phyloP scores from a whole-genome alignment of 2,113 vertebrate species.

The Toxotes jaculatrix region DNA sequence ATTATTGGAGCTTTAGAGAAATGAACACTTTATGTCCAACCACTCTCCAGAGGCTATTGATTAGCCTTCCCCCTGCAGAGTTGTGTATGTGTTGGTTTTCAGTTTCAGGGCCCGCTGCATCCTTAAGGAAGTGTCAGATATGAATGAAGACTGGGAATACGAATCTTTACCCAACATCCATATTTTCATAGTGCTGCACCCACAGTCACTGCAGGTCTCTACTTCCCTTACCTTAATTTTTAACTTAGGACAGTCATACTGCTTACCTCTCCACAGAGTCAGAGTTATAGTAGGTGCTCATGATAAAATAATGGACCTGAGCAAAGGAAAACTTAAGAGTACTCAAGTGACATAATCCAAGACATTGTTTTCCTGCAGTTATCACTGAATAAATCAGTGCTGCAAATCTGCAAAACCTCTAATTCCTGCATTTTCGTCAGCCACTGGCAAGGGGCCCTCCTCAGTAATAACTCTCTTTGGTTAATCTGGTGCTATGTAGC shows the following conservation, averaged over 20 bases:
- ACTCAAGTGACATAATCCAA: too few relatives aligned
- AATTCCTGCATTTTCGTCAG: not conserved
- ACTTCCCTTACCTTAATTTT: not conserved
- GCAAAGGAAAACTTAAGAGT: not conserved
- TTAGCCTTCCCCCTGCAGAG: slow-evolving; percentile 33
- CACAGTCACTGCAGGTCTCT: not conserved
- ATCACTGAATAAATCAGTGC: not conserved
- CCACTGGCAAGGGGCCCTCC: slow-evolving; percentile 1
- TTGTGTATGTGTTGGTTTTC: slow-evolving; percentile 30
- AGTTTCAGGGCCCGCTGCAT: slow-evolving; percentile 19
- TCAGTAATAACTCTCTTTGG: slow-evolving; percentile 19
- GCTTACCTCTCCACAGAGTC: not conserved
- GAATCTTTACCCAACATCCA: not conserved
- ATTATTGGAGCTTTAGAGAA: slow-evolving; percentile 68
- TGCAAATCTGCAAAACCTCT: not conserved
- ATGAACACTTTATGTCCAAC: slow-evolving; percentile 60
- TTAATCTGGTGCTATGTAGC: not conserved
- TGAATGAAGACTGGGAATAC: slow-evolving; percentile 17
- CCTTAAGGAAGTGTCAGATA: slow-evolving; percentile 19
- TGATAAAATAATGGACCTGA: not conserved
- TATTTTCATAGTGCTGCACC: not conserved
- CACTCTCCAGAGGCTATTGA: slow-evolving; percentile 54
- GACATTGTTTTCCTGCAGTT: not conserved
- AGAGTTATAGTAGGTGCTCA: not conserved
- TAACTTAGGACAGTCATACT: not conserved